Base-by-base conservation (phyloP, 2,797 vertebrate species). In the Rhabdomys pumilio region DNA sequence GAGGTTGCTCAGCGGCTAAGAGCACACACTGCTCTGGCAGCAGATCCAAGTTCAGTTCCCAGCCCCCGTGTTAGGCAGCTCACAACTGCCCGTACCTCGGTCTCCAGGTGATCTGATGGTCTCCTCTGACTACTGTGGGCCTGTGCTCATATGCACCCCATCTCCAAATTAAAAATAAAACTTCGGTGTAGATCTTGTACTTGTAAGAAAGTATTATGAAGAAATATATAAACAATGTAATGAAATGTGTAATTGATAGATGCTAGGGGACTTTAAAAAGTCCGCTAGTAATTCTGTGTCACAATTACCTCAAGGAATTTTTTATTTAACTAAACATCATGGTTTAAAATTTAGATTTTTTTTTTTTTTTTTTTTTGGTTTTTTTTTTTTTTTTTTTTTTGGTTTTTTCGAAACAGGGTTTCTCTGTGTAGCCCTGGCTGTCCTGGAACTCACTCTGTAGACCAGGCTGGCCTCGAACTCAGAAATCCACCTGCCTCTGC, bases 301-400 rank as follows among this genome's bases (percentile, higher is more conserved):
- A 50, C 77, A 50, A 44, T 95, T 93, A 91, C 24, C 87, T 94
- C 86, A 67, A 88, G 63, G 90, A 93, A 44, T 81, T 73, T 91
- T 96, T 89, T 87, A 86, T 81, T 83, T 91, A 81, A 76, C 65
- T 96, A 55, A 69, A 29, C 7, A 83, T 34, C 76, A 44, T 91
- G 34, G 8, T 85, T 79, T 94, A 95, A 34, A 97, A 91, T 10
- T 81, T 75, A 69, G 47, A 19, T 89, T 41, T n/a, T 65, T 38
- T 38, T 38, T 38, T 38, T 38, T 2, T 38, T 38, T 38, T 47
- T 4, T 47, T 47, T 47, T 47, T 47, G 47, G n/a, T 47, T 47
- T 5, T 47, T 47, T 5, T 47, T 47, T 4, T 47, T 47, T 47
- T 47, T 47, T 47, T 47, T 5, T 47, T 47, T 5, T 47, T 47